Conservation (phyloP, 2,113 vertebrate genomes). For the Trematocara marginatum region DNA sequence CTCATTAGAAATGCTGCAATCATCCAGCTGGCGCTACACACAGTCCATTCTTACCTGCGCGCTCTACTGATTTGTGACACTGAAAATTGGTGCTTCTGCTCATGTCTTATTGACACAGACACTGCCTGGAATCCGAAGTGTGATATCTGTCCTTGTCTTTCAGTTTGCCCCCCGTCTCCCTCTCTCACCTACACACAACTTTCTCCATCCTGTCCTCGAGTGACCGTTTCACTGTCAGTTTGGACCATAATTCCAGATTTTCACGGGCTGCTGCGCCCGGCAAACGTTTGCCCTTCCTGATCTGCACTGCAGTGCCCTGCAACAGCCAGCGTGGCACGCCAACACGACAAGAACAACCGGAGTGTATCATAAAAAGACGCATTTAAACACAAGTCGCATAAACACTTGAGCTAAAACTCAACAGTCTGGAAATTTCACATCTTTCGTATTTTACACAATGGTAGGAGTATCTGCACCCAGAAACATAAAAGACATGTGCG, state of each 20-base stretch:
- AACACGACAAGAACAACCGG: background rate
- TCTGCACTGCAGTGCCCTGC: background rate
- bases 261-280: background rate
- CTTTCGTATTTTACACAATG: background rate
- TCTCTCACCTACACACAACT: background rate
- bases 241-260: constrained; percentile 17
- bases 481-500: background rate
- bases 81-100: background rate
- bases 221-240: constrained; percentile 15
- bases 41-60: background rate
- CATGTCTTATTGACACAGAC: background rate
- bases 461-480: background rate
- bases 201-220: background rate
- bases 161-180: background rate
- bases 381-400: background rate
- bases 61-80: constrained; percentile 19
- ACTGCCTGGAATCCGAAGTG: constrained; percentile 12
- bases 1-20: constrained; percentile 1
- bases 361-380: background rate
- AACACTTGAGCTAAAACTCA: background rate
- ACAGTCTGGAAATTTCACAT: background rate
- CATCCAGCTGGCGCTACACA: background rate
- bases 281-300: background rate
- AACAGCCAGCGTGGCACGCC: background rate
- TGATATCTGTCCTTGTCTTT: constrained; percentile 20